Conservation (phyloP, 2,888 invertebrate species). For the Drosophila suboccidentalis region DNA sequence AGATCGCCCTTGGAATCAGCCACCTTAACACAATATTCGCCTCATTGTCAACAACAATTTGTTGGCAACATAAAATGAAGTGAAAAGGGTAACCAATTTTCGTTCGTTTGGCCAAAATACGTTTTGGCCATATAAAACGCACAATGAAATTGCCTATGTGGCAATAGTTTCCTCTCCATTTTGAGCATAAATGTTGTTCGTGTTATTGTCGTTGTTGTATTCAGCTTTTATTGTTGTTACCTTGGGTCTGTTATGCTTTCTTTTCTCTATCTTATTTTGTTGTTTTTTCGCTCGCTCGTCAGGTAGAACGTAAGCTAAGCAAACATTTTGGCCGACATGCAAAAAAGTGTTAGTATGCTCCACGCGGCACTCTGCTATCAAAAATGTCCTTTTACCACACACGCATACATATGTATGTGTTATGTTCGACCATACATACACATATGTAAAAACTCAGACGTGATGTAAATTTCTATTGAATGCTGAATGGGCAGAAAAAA, state of each 20-base stretch:
- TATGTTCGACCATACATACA: slow-evolving; percentile 28
- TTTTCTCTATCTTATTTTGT: slow-evolving; percentile 3
- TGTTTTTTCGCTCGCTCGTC: slow-evolving; percentile 31
- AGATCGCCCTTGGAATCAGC: background rate
- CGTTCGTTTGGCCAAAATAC: slow-evolving; percentile 28
- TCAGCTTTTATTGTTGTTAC: slow-evolving; percentile 71
- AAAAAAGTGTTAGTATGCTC: slow-evolving; percentile 80
- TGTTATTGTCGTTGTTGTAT: slow-evolving; percentile 16
- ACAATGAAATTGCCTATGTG: slow-evolving; percentile 77
- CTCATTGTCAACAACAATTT: slow-evolving; percentile 58
- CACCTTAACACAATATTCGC: slow-evolving; percentile 3
- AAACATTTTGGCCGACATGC: slow-evolving; percentile 66
- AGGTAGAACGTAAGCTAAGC: slow-evolving; percentile 74
- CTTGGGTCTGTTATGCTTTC: slow-evolving; percentile 40
- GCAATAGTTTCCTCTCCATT: slow-evolving; percentile 67
- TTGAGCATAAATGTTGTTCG: slow-evolving; percentile 26
- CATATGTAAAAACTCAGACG: slow-evolving; percentile 77
- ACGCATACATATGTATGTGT: slow-evolving; percentile 17
- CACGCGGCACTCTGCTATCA: slow-evolving; percentile 66
- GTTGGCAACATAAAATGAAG: slow-evolving; percentile 64
- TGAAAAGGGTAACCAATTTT: slow-evolving; percentile 81
- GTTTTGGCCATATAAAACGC: slow-evolving; percentile 52
- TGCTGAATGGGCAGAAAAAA: slow-evolving; percentile 80
- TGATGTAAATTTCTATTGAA: slow-evolving; percentile 82
- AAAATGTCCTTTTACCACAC: slow-evolving; percentile 73